Evolutionary conservation across 35 echinoderm and acorn worm species (phyloP).

Genomic region (Patiria miniata): DNA sequence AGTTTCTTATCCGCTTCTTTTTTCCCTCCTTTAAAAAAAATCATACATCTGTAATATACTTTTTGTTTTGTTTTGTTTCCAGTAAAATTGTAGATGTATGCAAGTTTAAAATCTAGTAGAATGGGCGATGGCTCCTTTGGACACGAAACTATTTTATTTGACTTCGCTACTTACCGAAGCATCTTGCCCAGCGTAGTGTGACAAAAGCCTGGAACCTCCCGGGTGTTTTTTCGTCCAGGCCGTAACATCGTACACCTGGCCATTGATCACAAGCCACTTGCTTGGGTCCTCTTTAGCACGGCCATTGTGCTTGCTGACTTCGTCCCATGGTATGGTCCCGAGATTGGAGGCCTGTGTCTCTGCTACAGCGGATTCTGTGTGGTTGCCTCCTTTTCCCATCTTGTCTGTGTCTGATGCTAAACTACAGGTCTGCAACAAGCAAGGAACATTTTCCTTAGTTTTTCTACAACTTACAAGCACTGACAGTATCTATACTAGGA

Average conservation of each 20-base stretch:
- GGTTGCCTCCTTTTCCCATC: conserved; percentile 24
- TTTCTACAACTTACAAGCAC: no score
- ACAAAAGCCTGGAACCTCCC: conserved; percentile 80
- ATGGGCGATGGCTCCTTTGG: no score
- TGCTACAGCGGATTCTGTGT: background rate
- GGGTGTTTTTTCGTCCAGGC: conserved; percentile 87
- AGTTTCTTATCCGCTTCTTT: no score
- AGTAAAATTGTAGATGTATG: no score
- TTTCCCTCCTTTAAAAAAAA: no score
- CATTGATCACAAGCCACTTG: conserved; percentile 94
- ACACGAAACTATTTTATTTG: no score
- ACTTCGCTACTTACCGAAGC: conserved; percentile 79
- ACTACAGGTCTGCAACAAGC: no score
- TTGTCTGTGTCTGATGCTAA: background rate
- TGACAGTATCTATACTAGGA: no score
- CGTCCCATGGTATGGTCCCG: conserved; percentile 68
- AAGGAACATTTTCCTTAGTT: no score
- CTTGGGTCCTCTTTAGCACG: conserved; percentile 26
- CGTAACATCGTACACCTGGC: conserved; percentile 88
- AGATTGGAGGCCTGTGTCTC: background rate
- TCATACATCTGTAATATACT: no score
- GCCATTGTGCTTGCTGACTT: conserved; percentile 65
- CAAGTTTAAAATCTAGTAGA: no score
- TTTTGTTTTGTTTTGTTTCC: no score
- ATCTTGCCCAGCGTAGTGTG: conserved; percentile 98